phyloP scores from a whole-genome alignment of 2,113 vertebrate genomes.

The Poeciliopsis turrubarensis region DNA sequence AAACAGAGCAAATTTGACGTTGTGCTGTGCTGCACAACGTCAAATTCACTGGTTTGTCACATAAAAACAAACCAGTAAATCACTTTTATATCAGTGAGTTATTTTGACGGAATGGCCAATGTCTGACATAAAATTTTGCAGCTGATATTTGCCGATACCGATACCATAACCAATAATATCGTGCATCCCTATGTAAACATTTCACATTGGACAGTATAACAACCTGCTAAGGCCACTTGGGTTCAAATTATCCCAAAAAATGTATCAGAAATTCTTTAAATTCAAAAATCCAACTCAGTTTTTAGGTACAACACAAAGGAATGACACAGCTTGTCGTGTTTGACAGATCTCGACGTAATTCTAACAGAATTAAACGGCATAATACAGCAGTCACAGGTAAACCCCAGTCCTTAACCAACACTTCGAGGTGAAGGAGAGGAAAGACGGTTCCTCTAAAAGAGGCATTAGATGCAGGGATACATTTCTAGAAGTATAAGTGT shows the following conservation, averaged over 20 bases:
- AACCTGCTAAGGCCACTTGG: not conserved
- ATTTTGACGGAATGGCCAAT: too few relatives aligned
- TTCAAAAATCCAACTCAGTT: not conserved
- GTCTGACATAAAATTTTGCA: too few relatives aligned
- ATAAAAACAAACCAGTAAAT: too few relatives aligned
- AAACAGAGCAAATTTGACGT: too few relatives aligned
- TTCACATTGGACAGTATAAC: not conserved
- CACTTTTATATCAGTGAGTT: too few relatives aligned
- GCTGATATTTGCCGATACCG: too few relatives aligned
- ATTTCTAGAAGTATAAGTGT: not conserved
- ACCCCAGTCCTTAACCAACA: not conserved
- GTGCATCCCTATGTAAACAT: too few relatives aligned
- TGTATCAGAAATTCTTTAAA: not conserved
- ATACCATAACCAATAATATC: too few relatives aligned
- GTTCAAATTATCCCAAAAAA: not conserved
- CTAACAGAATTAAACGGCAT: not conserved
- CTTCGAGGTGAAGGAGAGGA: not conserved
- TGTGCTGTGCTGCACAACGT: too few relatives aligned
- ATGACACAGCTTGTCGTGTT: slow-evolving; percentile 57
- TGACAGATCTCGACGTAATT: slow-evolving; percentile 68
- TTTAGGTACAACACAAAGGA: not conserved
- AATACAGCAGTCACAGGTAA: not conserved
- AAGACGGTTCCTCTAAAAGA: not conserved
- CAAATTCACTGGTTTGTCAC: too few relatives aligned
- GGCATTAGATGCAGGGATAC: not conserved